Evolutionary conservation across 2,797 vertebrate genomes (phyloP), one percentile per base, ranked within the genome.

Genomic region (Tragopan temminckii): DNA sequence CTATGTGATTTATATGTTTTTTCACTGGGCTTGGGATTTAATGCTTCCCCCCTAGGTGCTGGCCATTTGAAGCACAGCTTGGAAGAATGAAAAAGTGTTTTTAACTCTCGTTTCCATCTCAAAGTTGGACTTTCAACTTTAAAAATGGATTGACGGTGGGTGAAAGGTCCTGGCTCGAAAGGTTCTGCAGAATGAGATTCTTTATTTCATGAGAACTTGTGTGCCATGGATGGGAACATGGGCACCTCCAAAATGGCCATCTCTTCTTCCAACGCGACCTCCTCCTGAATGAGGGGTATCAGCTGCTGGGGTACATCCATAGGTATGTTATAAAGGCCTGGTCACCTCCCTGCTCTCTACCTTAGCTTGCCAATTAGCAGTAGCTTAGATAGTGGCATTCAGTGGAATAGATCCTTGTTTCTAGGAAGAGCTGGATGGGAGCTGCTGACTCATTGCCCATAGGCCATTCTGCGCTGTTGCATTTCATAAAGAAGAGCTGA

Each of bases 1-100:
- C 89, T 72, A 71, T 55, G 85, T 96, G 96, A 97, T 97, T 97
- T 97, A 97, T 97, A 78, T 78, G n/a, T 85, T 91, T 97, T 94
- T 97, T 95, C 79, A 80, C 76, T 90, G 85, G 90, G 91, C 90
- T 72, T 93, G 82, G 90, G 93, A 97, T 91, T 96, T 97, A 96
- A 95, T 97, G 92, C 57, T 84, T 87, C 72, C 89, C 92, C 95
- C 74, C 76, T 82, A 81, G 97, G 94, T 96, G 85, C 6, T 87
- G 83, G 87, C 95, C 89, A 92, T 93, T 95, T 96, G 91, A 91
- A 92, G 90, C 63, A 81, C 79, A 92, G 85, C 79, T 81, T 95
- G 85, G 94, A 92, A 95, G 91, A 93, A 92, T 92, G 86, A 97
- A 95, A 91, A 93, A 97, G 61, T 61, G 62, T 66, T 95, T 94